Evolutionary conservation across 1,140 invertebrate genomes (phyloP).

Genomic region (Diorhabda carinulata): DNA sequence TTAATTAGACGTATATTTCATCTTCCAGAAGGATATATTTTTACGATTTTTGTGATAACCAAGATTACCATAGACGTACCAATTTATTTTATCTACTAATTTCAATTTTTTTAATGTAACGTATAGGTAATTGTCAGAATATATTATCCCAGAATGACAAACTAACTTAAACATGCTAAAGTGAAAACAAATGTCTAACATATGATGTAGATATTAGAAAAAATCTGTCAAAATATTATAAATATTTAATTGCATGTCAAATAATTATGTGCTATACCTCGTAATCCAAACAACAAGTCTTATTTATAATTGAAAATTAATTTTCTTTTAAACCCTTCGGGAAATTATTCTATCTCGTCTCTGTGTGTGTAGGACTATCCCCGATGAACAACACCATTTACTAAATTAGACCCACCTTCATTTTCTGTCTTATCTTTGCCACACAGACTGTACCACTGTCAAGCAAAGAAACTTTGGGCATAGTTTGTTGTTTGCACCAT

Average conservation of each 20-base stretch:
- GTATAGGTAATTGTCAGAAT: too few relatives aligned
- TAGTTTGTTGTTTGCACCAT: neutral
- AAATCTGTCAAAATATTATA: too few relatives aligned
- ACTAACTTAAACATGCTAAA: too few relatives aligned
- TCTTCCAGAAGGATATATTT: neutral
- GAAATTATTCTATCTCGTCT: neutral
- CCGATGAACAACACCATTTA: neutral
- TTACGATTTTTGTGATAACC: neutral
- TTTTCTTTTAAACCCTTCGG: neutral
- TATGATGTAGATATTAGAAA: too few relatives aligned
- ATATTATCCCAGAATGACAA: too few relatives aligned
- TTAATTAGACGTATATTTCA: constrained; percentile 4
- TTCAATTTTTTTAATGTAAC: too few relatives aligned
- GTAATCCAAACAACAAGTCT: neutral
- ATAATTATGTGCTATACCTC: too few relatives aligned
- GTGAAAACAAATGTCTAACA: too few relatives aligned
- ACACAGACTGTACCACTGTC: constrained; percentile 27
- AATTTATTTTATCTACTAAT: too few relatives aligned
- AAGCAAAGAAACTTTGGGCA: constrained; percentile 32
- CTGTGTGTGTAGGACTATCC: constrained; percentile 1
- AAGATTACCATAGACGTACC: too few relatives aligned
- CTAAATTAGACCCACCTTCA: constrained; percentile 5
- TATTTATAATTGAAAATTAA: constrained; percentile 3
- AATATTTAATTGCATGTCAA: too few relatives aligned
- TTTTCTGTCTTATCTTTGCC: constrained; percentile 31